These are phyloP conservation scores for Acleris literana DNA, from an alignment of 2,888 invertebrate species.

Conservation along the genomic window DNA sequence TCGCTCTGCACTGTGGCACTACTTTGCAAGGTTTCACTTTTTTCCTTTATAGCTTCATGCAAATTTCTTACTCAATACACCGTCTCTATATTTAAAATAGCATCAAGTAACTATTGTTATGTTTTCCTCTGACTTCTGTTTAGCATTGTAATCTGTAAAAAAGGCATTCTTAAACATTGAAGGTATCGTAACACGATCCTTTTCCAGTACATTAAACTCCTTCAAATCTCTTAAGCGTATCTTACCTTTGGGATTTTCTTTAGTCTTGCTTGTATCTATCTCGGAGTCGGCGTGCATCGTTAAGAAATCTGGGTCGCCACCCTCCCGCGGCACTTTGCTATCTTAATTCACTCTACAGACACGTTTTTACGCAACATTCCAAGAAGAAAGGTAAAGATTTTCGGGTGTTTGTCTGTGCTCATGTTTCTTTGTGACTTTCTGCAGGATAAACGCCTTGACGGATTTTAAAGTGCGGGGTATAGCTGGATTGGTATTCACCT, in stretches of 20 bases:
- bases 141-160: not conserved
- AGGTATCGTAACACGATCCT: slow-evolving; percentile 13
- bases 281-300: slow-evolving; percentile 42
- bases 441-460: too few relatives aligned
- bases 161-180: slow-evolving; percentile 4
- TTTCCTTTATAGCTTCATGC: slow-evolving; percentile 16
- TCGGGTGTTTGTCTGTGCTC: not conserved
- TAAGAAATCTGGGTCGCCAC: slow-evolving; percentile 51
- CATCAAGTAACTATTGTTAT: not conserved
- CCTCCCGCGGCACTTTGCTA: slow-evolving; percentile 41
- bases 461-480: too few relatives aligned
- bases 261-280: slow-evolving; percentile 20
- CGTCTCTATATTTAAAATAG: not conserved
- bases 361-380: not conserved
- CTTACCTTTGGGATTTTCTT: slow-evolving; percentile 25
- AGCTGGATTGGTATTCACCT: too few relatives aligned
- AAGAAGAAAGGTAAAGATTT: not conserved
- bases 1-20: slow-evolving; percentile 7
- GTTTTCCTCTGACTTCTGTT: not conserved
- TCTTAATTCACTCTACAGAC: slow-evolving; percentile 27
- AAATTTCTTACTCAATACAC: slow-evolving; percentile 4
- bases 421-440: not conserved
- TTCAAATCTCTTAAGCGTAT: slow-evolving; percentile 4
- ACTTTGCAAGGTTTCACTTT: slow-evolving; percentile 22
- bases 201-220: slow-evolving; percentile 19